phyloP scores from a whole-genome alignment of 1,140 invertebrate genomes.

The Euwallacea fornicatus region DNA sequence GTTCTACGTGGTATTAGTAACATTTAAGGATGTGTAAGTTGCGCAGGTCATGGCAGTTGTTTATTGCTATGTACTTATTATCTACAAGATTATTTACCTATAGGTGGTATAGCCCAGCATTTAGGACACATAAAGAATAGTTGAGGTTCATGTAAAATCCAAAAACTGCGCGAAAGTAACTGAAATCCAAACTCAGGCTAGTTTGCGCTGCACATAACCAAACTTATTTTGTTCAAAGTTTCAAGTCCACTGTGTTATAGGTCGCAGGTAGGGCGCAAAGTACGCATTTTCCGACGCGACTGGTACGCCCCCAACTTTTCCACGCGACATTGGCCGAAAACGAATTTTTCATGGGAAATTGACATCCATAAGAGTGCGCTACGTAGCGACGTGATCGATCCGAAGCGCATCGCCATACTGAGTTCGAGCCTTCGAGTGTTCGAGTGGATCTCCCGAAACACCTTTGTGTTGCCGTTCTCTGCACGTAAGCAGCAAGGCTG shows the following conservation, averaged over 20 bases:
- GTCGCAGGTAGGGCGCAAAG: too few species aligned
- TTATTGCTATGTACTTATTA: too few species aligned
- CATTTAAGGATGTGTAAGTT: too few species aligned
- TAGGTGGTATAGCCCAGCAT: conserved; percentile 56
- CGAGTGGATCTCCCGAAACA: conserved; percentile 15
- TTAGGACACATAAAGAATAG: conserved; percentile 53
- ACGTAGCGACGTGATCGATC: conserved; percentile 13
- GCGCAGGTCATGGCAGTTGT: too few species aligned
- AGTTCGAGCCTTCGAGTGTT: conserved; percentile 7
- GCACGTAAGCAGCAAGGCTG: conserved; percentile 39
- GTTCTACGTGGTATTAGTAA: too few species aligned
- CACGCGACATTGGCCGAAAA: neutral
- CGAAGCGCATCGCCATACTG: conserved; percentile 25
- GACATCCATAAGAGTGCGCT: conserved; percentile 1
- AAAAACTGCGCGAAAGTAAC: too few species aligned
- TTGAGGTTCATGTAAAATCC: neutral
- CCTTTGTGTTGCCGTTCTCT: conserved; percentile 45
- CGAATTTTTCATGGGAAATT: conserved; percentile 13
- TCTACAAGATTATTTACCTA: conserved; percentile 44
- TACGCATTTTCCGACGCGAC: neutral
- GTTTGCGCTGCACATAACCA: too few species aligned
- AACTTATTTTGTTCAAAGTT: too few species aligned
- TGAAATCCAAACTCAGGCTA: too few species aligned
- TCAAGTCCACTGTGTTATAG: too few species aligned
- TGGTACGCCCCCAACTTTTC: neutral